phyloP scores from a whole-genome alignment of 2,888 invertebrate genomes.

The Phengaris arion region DNA sequence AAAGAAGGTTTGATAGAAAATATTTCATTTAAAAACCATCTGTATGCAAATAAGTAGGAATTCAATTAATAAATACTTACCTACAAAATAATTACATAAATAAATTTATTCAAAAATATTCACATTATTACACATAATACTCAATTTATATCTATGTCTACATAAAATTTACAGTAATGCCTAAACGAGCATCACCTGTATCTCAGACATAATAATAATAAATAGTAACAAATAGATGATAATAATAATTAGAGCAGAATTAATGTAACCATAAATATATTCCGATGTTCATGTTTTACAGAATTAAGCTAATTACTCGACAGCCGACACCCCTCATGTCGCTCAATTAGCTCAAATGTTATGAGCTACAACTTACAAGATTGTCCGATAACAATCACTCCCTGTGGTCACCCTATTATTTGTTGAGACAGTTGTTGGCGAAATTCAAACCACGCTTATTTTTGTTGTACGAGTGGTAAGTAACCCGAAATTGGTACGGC shows the following conservation, averaged over 20 bases:
- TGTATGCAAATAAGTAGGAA: too few relatives aligned
- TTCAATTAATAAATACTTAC: too few relatives aligned
- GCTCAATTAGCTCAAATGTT: constrained; percentile 21
- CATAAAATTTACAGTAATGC: too few relatives aligned
- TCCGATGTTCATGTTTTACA: constrained; percentile 21
- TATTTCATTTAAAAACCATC: too few relatives aligned
- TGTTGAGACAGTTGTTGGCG: constrained; percentile 11
- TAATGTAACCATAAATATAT: constrained; percentile 5
- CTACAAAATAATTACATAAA: too few relatives aligned
- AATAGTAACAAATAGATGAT: not conserved
- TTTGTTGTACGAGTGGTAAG: not conserved
- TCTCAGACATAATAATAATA: too few relatives aligned
- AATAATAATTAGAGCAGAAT: not conserved
- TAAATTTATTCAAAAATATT: too few relatives aligned
- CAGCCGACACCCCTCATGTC: not conserved
- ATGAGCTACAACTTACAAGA: not conserved
- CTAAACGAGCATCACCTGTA: too few relatives aligned
- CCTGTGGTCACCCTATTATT: constrained; percentile 4
- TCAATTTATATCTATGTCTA: too few relatives aligned
- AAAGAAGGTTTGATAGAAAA: too few relatives aligned
- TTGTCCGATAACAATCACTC: constrained; percentile 14
- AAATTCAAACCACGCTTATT: not conserved
- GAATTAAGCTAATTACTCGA: not conserved
- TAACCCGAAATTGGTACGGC: too few relatives aligned
- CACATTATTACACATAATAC: too few relatives aligned